Conservation (phyloP, 2,797 vertebrate species). For the Avahi laniger region DNA sequence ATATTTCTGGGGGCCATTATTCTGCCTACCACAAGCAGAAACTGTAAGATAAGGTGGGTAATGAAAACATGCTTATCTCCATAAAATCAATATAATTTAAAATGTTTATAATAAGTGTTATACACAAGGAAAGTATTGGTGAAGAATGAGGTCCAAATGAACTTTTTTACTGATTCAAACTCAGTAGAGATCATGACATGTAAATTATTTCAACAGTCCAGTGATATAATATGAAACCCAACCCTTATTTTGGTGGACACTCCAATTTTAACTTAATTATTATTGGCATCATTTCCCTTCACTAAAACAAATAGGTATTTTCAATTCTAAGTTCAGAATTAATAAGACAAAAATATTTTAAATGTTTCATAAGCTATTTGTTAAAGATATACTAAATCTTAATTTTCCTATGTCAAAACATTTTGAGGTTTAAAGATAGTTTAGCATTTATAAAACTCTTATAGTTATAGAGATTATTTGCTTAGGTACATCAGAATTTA, state of each 20-base stretch:
- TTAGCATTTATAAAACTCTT: neutral
- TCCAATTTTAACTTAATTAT: neutral
- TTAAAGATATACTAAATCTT: neutral
- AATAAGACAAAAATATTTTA: neutral
- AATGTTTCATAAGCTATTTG: neutral
- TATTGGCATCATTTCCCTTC: neutral
- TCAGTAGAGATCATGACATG: neutral
- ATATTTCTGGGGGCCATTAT: neutral
- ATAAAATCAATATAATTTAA: slow-evolving; percentile 3
- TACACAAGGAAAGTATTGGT: neutral
- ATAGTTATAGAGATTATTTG: neutral
- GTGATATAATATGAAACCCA: neutral
- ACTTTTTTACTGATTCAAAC: neutral
- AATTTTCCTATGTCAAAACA: slow-evolving; percentile 30
- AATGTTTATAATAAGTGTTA: neutral
- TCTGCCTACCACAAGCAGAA: neutral
- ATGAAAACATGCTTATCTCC: neutral
- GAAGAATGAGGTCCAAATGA: neutral
- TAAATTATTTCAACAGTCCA: neutral
- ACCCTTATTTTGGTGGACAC: neutral
- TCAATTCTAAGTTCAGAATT: slow-evolving; percentile 33
- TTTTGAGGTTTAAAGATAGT: slow-evolving; percentile 18
- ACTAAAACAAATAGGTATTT: slow-evolving; percentile 21
- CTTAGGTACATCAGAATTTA: slow-evolving; percentile 22
- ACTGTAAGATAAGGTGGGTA: neutral